Conservation (phyloP, 2,888 invertebrate genomes). For the Acleris holmiana region DNA sequence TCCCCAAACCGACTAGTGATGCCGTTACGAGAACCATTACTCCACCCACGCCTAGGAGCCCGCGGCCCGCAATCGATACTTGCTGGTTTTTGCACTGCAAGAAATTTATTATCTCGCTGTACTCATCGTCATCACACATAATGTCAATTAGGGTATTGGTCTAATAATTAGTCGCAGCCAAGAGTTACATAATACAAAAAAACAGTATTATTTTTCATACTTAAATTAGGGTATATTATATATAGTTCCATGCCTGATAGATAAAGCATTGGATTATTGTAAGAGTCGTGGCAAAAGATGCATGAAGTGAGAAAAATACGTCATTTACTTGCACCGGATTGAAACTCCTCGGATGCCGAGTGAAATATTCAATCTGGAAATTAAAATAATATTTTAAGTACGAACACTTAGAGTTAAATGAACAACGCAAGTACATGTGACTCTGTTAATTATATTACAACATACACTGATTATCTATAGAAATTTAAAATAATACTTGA, state of each 20-base stretch:
- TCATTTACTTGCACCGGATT: slow-evolving; percentile 98
- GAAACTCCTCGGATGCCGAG: slow-evolving; percentile 92
- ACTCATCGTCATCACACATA: background rate
- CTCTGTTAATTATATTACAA: too few relatives aligned
- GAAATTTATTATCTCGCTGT: background rate
- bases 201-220: too few relatives aligned
- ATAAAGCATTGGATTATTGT: slow-evolving; percentile 95
- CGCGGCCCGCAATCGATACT: slow-evolving; percentile 90
- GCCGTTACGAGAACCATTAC: slow-evolving; percentile 86
- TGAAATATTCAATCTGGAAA: slow-evolving; percentile 91
- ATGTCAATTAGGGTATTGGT: too few relatives aligned
- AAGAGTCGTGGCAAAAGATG: slow-evolving; percentile 91
- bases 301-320: slow-evolving; percentile 97
- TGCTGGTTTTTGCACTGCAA: slow-evolving; percentile 92
- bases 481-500: slow-evolving; percentile 81
- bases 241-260: slow-evolving; percentile 88
- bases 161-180: too few relatives aligned
- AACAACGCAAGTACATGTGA: too few relatives aligned
- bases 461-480: too few relatives aligned
- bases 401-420: background rate
- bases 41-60: slow-evolving; percentile 87
- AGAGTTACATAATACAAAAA: too few relatives aligned
- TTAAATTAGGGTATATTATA: too few relatives aligned
- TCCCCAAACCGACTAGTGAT: slow-evolving; percentile 85
- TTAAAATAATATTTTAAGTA: slow-evolving; percentile 11